A percentile compares a stretch with the other conserved stretches of the same genome.
These are phyloP conservation scores for Hippocampus zosterae DNA, from an alignment of 2,113 vertebrate genomes.

Conservation along the genomic window DNA sequence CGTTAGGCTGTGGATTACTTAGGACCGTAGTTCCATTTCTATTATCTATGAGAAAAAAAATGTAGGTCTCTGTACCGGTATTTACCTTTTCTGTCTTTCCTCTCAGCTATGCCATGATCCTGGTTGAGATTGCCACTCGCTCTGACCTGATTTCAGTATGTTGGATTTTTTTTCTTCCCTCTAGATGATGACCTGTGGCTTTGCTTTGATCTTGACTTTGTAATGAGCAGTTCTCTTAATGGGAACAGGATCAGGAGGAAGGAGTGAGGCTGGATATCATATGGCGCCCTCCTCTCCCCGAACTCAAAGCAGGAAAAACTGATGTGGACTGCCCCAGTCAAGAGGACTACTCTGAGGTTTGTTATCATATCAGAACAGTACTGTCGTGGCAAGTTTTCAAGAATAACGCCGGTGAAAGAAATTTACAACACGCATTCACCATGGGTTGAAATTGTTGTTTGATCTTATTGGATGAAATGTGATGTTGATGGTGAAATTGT, in stretches of 20 bases:
- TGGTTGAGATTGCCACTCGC: conserved; percentile 73
- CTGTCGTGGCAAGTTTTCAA: too few relatives aligned
- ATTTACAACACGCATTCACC: too few relatives aligned
- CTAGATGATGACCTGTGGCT: conserved; percentile 33
- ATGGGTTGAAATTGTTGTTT: too few relatives aligned
- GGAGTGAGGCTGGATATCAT: conserved; percentile 59
- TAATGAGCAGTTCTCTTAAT: conserved; percentile 32
- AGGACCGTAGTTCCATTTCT: neutral
- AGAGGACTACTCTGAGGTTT: conserved; percentile 71
- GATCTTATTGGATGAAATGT: too few relatives aligned
- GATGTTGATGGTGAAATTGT: too few relatives aligned
- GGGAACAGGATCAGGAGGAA: conserved; percentile 58
- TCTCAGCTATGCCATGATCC: conserved; percentile 72
- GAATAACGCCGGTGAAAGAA: too few relatives aligned
- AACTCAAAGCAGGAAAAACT: conserved; percentile 65
- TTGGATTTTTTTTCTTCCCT: neutral
- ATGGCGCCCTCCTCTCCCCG: conserved; percentile 69
- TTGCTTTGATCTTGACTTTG: conserved; percentile 36
- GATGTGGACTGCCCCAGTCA: conserved; percentile 69
- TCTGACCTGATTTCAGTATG: conserved; percentile 66
- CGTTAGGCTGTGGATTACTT: neutral
- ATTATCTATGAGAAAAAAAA: neutral
- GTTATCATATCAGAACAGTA: neutral
- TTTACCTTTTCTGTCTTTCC: conserved; percentile 9
- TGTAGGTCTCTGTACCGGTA: neutral